These are phyloP conservation scores for Pseudomyrmex flavicornis DNA, from an alignment of 1,140 invertebrate species.

Conservation along the genomic window DNA sequence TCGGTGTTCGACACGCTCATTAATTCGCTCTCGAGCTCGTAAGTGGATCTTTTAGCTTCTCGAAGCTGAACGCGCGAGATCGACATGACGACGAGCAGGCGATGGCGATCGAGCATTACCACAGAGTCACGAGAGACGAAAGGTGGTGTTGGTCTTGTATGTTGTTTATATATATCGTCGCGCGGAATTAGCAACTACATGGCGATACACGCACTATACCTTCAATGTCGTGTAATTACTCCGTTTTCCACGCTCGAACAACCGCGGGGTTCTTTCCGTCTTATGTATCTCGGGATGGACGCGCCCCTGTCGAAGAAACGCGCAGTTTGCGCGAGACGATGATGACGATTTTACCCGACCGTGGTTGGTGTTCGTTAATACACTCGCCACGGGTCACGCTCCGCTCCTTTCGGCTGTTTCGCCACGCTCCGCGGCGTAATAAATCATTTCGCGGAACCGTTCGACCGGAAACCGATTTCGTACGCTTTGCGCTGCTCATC, in stretches of 20 bases:
- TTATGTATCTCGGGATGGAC: not conserved
- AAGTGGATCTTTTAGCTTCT: slow-evolving; percentile 55
- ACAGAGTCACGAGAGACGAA: not conserved
- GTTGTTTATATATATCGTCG: slow-evolving; percentile 22
- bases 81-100: slow-evolving; percentile 21
- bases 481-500: slow-evolving; percentile 71
- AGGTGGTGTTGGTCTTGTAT: slow-evolving; percentile 16
- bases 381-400: slow-evolving; percentile 80
- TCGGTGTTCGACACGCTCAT: slow-evolving; percentile 51
- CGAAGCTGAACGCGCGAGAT: slow-evolving; percentile 31
- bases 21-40: slow-evolving; percentile 47
- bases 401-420: slow-evolving; percentile 70
- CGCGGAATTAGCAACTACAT: slow-evolving; percentile 73
- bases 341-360: slow-evolving; percentile 79
- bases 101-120: slow-evolving; percentile 4
- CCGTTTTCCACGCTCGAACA: slow-evolving; percentile 80
- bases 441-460: slow-evolving; percentile 84
- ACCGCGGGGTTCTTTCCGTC: slow-evolving; percentile 33
- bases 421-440: slow-evolving; percentile 82
- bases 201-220: slow-evolving; percentile 61
- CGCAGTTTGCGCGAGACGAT: slow-evolving; percentile 25
- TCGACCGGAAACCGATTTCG: slow-evolving; percentile 84
- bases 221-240: slow-evolving; percentile 80
- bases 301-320: slow-evolving; percentile 2
- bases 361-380: slow-evolving; percentile 66